A percentile compares a stretch with the other conserved stretches of the same genome.
These are phyloP conservation scores for Drosophila asahinai DNA, from an alignment of 1,140 invertebrate genomes.

Conservation along the genomic window DNA sequence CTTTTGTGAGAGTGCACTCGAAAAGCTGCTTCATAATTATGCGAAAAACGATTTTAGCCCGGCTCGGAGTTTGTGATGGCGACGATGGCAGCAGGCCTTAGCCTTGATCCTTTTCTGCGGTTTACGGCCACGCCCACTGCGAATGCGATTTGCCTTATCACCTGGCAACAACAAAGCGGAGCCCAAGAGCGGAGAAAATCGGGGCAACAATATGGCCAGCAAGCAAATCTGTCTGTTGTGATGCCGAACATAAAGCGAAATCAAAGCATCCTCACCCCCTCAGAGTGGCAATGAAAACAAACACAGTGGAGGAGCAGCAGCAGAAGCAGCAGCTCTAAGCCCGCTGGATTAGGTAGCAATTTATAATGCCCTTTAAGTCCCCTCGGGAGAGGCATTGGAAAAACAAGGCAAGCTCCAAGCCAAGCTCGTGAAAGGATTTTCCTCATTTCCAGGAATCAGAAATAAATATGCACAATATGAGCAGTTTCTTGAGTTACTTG, in stretches of 20 bases:
- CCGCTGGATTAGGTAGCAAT: constrained; percentile 43
- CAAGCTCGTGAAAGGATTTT: too few relatives aligned
- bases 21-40: constrained; percentile 47
- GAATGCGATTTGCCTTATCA: constrained; percentile 49
- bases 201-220: constrained; percentile 32
- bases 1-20: constrained; percentile 43
- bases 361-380: constrained; percentile 50
- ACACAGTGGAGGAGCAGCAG: constrained; percentile 12
- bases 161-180: constrained; percentile 41
- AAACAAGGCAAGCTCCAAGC: constrained; percentile 6
- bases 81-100: background rate
- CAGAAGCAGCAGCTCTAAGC: constrained; percentile 6
- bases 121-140: constrained; percentile 12
- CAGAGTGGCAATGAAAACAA: constrained; percentile 39
- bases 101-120: constrained; percentile 35
- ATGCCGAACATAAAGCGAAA: constrained; percentile 39
- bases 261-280: constrained; percentile 26
- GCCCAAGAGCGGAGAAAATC: background rate
- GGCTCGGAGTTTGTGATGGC: background rate
- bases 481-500: background rate
- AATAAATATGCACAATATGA: too few relatives aligned
- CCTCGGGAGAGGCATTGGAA: background rate
- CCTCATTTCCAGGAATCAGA: too few relatives aligned
- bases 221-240: constrained; percentile 45
- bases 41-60: constrained; percentile 25